Evolutionary conservation across 92 coral and sea anemone genomes (phyloP).

Genomic region (Zoanthus solanderi): DNA sequence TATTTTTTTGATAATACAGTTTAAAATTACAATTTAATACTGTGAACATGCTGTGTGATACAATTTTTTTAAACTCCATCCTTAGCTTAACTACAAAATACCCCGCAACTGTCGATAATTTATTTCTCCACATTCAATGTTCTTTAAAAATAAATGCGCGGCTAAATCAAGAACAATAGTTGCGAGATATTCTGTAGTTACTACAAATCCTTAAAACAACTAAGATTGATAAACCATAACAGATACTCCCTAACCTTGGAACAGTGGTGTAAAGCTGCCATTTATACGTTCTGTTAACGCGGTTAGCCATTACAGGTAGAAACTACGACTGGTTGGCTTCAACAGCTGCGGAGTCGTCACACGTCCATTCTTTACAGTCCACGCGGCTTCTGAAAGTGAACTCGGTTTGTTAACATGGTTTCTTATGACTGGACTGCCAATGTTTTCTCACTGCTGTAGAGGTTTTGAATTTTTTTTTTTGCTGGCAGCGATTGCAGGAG

Average conservation of each 20-base stretch:
- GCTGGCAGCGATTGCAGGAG: slow-evolving; percentile 20
- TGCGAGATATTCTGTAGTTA: too few species aligned
- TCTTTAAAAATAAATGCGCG: too few species aligned
- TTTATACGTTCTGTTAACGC: slow-evolving; percentile 14
- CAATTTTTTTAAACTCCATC: neutral
- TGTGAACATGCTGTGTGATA: neutral
- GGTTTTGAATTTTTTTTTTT: slow-evolving; percentile 10
- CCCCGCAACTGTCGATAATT: too few species aligned
- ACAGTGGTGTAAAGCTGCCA: slow-evolving; percentile 31
- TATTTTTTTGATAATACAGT: neutral
- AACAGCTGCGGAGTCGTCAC: slow-evolving; percentile 14
- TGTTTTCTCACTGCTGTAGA: slow-evolving; percentile 22
- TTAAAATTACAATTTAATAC: slow-evolving; percentile 1
- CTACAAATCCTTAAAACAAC: neutral
- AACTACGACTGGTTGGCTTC: neutral
- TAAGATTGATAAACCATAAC: slow-evolving; percentile 5
- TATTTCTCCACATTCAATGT: too few species aligned
- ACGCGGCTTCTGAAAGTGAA: slow-evolving; percentile 16
- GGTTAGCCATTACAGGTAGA: slow-evolving; percentile 8
- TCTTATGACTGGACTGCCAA: slow-evolving; percentile 15
- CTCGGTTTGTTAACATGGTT: slow-evolving; percentile 11
- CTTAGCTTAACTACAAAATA: too few species aligned
- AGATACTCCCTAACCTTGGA: slow-evolving; percentile 10
- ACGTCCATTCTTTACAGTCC: slow-evolving; percentile 16
- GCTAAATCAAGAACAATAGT: too few species aligned